phyloP scores from a whole-genome alignment of 2,113 vertebrate species.

The Sterrhoptilus dennistouni region DNA sequence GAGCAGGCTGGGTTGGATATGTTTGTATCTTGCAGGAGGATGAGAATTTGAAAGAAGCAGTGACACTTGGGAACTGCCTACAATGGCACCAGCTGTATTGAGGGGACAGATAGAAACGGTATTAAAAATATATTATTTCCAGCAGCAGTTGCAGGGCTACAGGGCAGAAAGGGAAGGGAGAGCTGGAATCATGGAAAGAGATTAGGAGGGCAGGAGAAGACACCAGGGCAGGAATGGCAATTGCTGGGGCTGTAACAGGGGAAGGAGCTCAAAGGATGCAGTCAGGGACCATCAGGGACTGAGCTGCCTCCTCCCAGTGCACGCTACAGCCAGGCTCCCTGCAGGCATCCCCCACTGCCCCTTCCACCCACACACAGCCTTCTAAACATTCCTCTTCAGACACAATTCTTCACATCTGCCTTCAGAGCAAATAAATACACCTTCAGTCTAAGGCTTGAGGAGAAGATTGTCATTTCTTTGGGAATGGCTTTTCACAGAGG shows the following conservation, averaged over 20 bases:
- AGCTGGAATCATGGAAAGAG: background rate
- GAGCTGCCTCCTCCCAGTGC: fast-evolving
- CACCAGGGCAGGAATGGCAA: background rate
- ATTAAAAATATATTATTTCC: background rate
- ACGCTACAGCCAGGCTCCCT: background rate
- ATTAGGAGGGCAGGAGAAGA: background rate
- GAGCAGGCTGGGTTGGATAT: background rate
- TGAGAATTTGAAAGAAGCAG: slow-evolving; percentile 38
- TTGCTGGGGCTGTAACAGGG: background rate
- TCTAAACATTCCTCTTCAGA: background rate
- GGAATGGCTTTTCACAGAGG: background rate
- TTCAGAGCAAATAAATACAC: background rate
- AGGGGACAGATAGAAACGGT: background rate
- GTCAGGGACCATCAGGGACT: background rate
- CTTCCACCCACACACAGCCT: background rate
- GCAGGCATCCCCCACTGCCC: background rate
- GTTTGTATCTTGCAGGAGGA: background rate
- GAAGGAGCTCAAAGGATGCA: background rate
- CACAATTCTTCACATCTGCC: background rate
- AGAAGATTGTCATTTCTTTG: background rate
- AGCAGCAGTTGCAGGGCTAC: background rate
- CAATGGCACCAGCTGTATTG: slow-evolving; percentile 2
- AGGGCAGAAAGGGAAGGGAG: background rate
- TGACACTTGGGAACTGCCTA: slow-evolving; percentile 16
- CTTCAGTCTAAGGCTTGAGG: background rate